Evolutionary conservation across 2,888 invertebrate species (phyloP), one percentile per base, ranked within the genome.

Genomic region (Cepaea hortensis): DNA sequence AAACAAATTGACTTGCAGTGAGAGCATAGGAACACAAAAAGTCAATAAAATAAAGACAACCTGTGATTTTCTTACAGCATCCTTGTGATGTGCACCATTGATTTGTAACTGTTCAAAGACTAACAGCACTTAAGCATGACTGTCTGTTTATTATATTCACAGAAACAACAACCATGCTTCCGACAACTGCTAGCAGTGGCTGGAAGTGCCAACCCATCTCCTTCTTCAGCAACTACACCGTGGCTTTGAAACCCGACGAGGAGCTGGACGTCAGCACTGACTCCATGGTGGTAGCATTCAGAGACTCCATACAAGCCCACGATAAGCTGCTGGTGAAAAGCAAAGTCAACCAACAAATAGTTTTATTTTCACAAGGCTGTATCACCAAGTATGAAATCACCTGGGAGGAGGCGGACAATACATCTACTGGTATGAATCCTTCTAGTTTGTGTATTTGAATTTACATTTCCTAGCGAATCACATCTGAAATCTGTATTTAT

Each of bases 321-420:
- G 68, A 83, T 35, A 35, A 50, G 23, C 85, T 70, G 48, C 61
- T 48, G 3, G 81, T 85, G 0, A 68, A 48, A 3, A 62, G 84
- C 23, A 75, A 3, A 3, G 68, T 18, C 2, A 77, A 81, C 46
- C 82, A 84, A 7, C 68, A 70, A n/a, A 55, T 84, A 0, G 89
- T 88, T 13, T n/a, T 72, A 15, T 89, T 88, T 70, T 55, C 73
- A 11, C 68, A 88, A 48, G 88, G 89, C 0, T 89, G 89, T 72
- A 82, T 89, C 20, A 72, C 70, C 35, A n/a, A 87, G 46, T 89
- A 86, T 79, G 61, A 73, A n/a, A 81, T 89, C 6, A 50, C 68
- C 4, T 84, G 84, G 84, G 50, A 70, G 23, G 62, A 46, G 3
- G 46, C 65, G 35, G 13, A 68, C 15, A 68, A 61, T 50, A 18